Conservation (phyloP, 2,797 vertebrate species). For the Diplodus puntazzo region DNA sequence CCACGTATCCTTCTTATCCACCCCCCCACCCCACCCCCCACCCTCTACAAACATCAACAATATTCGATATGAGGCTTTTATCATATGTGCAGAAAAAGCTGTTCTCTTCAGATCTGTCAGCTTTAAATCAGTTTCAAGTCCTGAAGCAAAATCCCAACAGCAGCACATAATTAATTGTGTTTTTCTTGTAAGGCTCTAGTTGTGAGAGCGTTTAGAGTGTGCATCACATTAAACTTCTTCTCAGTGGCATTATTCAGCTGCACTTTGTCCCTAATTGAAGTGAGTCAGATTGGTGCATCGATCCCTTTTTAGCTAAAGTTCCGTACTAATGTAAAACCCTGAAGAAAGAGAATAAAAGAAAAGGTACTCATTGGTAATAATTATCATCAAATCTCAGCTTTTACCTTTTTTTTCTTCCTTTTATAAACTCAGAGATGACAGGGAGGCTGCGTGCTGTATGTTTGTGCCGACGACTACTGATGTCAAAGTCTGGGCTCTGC, state of each 20-base stretch:
- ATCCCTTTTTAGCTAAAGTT: neutral
- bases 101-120: neutral
- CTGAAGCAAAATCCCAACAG: constrained; percentile 4
- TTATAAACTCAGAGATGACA: constrained; percentile 20
- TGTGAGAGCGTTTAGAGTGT: neutral
- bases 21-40: too few relatives aligned
- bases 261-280: neutral
- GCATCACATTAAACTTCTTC: neutral
- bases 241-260: neutral
- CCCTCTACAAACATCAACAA: too few relatives aligned
- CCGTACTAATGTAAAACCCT: neutral
- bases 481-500: neutral
- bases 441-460: neutral
- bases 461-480: neutral
- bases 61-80: neutral
- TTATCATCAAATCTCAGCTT: constrained; percentile 13
- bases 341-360: neutral
- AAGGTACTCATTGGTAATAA: constrained; percentile 16
- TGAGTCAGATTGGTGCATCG: neutral
- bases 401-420: neutral
- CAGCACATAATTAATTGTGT: constrained; percentile 8
- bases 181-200: constrained; percentile 5
- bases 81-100: neutral
- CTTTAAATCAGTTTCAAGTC: neutral
- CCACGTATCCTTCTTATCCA: too few relatives aligned